Evolutionary conservation across 23 tunicate genomes (phyloP).

Genomic region (Oikopleura dioica): DNA sequence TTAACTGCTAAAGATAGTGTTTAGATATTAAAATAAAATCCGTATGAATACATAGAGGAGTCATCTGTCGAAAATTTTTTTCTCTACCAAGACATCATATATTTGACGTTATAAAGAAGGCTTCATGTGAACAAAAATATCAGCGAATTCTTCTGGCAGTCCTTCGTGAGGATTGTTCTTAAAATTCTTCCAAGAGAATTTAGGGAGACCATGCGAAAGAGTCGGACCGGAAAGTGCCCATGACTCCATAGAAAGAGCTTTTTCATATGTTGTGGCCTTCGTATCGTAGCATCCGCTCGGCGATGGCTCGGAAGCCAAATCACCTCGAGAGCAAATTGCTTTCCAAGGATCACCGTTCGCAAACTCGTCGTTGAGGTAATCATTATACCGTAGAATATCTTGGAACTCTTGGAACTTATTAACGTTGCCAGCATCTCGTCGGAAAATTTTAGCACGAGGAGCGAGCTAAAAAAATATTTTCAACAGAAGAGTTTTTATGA

Average conservation of each 20-base stretch:
- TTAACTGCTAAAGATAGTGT: too few species aligned
- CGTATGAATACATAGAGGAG: too few species aligned
- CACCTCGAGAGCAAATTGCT: slow-evolving; percentile 21
- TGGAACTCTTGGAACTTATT: slow-evolving; percentile 7
- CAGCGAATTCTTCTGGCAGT: slow-evolving; percentile 16
- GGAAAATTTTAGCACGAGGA: slow-evolving; percentile 21
- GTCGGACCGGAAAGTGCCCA: slow-evolving; percentile 19
- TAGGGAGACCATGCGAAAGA: neutral
- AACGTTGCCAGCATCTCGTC: slow-evolving; percentile 14
- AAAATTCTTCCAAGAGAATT: slow-evolving; percentile 4
- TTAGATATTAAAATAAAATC: too few species aligned
- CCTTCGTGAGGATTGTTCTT: slow-evolving; percentile 15
- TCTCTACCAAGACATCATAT: too few species aligned
- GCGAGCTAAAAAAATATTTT: too few species aligned
- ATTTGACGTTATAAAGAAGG: too few species aligned
- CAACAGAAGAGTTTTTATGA: too few species aligned
- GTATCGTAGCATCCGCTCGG: slow-evolving; percentile 19
- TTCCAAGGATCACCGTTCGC: slow-evolving; percentile 16
- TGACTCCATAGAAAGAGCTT: slow-evolving; percentile 9
- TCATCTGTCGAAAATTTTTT: too few species aligned
- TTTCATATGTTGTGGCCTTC: slow-evolving; percentile 13
- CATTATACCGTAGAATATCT: slow-evolving; percentile 16
- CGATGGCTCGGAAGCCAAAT: neutral
- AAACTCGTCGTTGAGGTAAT: slow-evolving; percentile 13
- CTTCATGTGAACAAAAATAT: slow-evolving; percentile 17